phyloP scores from a whole-genome alignment of 2,113 vertebrate genomes.

The Sminthopsis crassicaudata region DNA sequence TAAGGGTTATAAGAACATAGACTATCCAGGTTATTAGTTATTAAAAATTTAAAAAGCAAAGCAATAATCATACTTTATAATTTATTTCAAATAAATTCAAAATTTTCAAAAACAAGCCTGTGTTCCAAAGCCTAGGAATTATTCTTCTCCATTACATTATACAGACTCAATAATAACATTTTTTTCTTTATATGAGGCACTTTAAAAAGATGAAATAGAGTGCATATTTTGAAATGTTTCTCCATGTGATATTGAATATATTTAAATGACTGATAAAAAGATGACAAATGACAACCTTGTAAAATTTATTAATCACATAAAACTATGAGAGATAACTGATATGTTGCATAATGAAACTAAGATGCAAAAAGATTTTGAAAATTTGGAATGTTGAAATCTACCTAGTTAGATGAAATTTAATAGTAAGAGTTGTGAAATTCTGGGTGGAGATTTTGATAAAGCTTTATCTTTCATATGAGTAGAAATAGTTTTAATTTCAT shows the following conservation, averaged over 20 bases:
- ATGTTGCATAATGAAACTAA: neutral
- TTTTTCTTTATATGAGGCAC: neutral
- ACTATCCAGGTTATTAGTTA: neutral
- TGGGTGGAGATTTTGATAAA: neutral
- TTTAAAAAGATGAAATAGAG: neutral
- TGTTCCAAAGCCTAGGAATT: neutral
- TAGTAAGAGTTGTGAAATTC: neutral
- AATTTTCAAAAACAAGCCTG: neutral
- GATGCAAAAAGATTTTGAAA: neutral
- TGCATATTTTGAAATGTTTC: no score
- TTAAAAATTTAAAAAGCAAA: neutral
- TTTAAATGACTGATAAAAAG: neutral
- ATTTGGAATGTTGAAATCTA: neutral
- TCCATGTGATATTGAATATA: no score
- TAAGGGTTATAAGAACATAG: neutral
- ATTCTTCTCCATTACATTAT: neutral
- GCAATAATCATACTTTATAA: neutral
- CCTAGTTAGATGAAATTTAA: neutral
- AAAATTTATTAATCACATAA: neutral
- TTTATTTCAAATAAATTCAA: neutral
- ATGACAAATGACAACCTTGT: neutral
- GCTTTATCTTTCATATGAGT: no score
- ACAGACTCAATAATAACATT: neutral
- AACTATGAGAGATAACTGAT: neutral
- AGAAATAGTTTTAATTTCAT: no score